Percentiles rank a stretch among this genome's conserved stretches.
These are phyloP conservation scores for Drosophila falleni DNA, from an alignment of 2,888 invertebrate genomes.

Conservation along the genomic window DNA sequence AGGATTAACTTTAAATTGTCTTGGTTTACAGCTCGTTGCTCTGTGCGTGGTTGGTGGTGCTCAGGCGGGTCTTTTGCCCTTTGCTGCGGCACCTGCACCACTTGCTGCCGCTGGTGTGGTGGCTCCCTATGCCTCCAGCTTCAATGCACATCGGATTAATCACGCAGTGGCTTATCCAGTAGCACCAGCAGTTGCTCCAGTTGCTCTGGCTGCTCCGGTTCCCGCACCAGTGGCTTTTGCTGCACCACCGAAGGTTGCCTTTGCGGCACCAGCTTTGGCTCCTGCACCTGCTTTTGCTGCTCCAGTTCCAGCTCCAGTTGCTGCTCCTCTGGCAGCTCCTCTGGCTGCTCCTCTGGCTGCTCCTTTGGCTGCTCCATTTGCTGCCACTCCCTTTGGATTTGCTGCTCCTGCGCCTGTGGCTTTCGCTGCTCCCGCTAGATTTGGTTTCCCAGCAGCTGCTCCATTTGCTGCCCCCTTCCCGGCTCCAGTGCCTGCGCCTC, in stretches of 20 bases:
- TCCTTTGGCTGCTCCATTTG: slow-evolving; percentile 23
- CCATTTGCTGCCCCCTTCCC: slow-evolving; percentile 30
- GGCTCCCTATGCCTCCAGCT: slow-evolving; percentile 91
- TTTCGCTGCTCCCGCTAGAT: slow-evolving; percentile 47
- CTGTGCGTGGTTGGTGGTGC: slow-evolving; percentile 82
- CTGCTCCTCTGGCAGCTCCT: slow-evolving; percentile 61
- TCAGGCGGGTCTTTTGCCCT: slow-evolving; percentile 85
- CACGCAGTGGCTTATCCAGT: slow-evolving; percentile 90
- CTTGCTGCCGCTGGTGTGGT: slow-evolving; percentile 85
- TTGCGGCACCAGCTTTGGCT: slow-evolving; percentile 37
- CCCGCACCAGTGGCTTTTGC: slow-evolving; percentile 39
- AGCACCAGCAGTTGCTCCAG: slow-evolving; percentile 66
- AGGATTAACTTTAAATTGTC: neutral
- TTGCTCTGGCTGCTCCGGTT: slow-evolving; percentile 54
- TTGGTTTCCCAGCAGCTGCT: slow-evolving; percentile 47
- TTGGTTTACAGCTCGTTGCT: slow-evolving; percentile 73
- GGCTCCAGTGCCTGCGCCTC: slow-evolving; percentile 55
- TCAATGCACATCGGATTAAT: slow-evolving; percentile 91
- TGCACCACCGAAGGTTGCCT: slow-evolving; percentile 60
- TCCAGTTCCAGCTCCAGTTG: slow-evolving; percentile 52
- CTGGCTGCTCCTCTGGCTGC: slow-evolving; percentile 48
- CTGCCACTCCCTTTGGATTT: slow-evolving; percentile 33
- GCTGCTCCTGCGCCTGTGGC: slow-evolving; percentile 43
- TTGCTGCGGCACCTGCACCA: slow-evolving; percentile 86
- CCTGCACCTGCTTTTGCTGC: slow-evolving; percentile 16